These are phyloP conservation scores for Aplysina aerophoba DNA, from an alignment of 37 sponge, comb jelly and placozoan species.

Conservation along the genomic window DNA sequence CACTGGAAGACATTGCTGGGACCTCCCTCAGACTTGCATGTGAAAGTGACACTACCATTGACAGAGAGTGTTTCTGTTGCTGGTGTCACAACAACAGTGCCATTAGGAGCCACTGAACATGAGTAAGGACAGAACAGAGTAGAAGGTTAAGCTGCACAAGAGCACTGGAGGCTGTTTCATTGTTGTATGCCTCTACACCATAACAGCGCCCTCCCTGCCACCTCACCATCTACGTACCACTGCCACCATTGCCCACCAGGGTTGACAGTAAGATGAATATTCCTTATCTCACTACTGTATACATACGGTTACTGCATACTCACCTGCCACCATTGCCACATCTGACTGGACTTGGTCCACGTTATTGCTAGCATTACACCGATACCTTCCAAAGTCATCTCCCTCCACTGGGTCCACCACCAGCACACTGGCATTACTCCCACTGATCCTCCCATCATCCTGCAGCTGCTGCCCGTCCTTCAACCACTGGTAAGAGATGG, in stretches of 20 bases:
- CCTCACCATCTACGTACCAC: no score
- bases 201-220: no score
- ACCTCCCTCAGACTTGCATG: slow-evolving; percentile 56
- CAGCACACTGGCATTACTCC: not conserved
- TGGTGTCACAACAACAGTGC: slow-evolving; percentile 19
- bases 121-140: no score
- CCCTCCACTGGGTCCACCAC: not conserved
- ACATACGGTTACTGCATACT: no score
- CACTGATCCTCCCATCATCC: not conserved
- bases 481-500: slow-evolving; percentile 25
- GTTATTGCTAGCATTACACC: not conserved
- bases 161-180: no score
- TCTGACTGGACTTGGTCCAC: no score
- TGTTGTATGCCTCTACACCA: no score
- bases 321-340: no score
- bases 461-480: not conserved
- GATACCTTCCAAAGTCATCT: not conserved
- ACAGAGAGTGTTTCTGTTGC: not conserved
- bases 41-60: slow-evolving; percentile 26
- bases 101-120: no score
- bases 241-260: not conserved
- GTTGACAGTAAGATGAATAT: no score
- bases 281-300: no score
- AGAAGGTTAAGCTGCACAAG: no score
- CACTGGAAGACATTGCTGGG: slow-evolving; percentile 43